Evolutionary conservation across 2,113 vertebrate genomes (phyloP).

Genomic region (Colaptes auratus): DNA sequence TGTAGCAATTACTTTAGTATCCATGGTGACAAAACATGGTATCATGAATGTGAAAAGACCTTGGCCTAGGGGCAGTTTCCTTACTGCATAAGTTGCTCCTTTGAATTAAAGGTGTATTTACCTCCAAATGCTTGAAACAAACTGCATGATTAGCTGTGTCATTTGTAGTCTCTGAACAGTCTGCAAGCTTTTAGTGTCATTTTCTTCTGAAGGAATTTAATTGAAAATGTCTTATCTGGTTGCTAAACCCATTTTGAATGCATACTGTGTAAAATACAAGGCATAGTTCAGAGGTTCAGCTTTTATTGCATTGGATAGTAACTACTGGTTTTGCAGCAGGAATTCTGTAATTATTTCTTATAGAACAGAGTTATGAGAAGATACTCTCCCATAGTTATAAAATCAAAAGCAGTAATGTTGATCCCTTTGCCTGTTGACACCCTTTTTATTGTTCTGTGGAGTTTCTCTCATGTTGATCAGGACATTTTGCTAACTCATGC

Average conservation of each 20-base stretch:
- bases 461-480: neutral
- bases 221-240: neutral
- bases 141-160: neutral
- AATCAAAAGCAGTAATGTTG: neutral
- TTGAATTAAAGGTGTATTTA: neutral
- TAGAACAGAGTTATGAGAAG: neutral
- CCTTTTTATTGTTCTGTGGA: neutral
- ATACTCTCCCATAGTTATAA: fast-evolving
- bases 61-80: neutral
- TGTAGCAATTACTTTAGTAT: neutral
- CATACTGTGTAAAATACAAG: neutral
- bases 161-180: neutral
- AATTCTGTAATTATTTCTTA: neutral
- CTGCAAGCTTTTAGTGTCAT: neutral
- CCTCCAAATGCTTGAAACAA: neutral
- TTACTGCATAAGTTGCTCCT: neutral
- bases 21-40: neutral
- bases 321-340: neutral
- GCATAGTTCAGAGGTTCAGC: fast-evolving
- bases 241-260: neutral
- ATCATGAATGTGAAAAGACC: neutral
- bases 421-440: neutral
- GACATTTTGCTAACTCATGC: neutral
- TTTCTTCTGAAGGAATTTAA: neutral
- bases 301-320: neutral